Evolutionary conservation across 2,113 vertebrate genomes (phyloP), one percentile per base, ranked within the genome.

Genomic region (Isurus oxyrinchus): DNA sequence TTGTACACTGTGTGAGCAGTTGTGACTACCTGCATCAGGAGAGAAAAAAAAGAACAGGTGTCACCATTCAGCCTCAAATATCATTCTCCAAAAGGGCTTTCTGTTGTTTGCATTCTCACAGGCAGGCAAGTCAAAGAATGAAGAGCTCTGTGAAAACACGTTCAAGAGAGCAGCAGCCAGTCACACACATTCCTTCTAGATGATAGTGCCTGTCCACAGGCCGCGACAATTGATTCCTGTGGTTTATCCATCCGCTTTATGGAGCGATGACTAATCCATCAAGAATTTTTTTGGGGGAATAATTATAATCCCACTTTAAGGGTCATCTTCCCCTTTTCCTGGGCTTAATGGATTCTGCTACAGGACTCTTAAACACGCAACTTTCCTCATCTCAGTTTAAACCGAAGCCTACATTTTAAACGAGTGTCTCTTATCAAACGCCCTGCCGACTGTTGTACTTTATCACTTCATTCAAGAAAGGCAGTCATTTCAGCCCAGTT

Each of bases 131-230:
- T 53, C 25, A 95, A 95, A 53, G 66, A 95, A 49, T 49, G 23
- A 69, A 95, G 63, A 31, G 40, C 61, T 66, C 40, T 72, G 66
- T 95, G 66, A 95, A 67, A 95, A 95, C 66, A 95, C 0, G 66
- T 23, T 53, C 94, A 53, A 53, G 25, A 16, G 63, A 53, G 40
- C 67, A 53, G 40, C 61, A 95, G n/a, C 98, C 98, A 95, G n/a
- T 98, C 98, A 98, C 98, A 98, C 63, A 97, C 98, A 98, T 98
- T 98, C 98, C 97, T 98, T 98, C 97, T 96, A 97, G 97, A 97
- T 98, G 98, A 98, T 98, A 97, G 97, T 97, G 98, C 97, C 97
- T 97, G 97, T 97, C 97, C 97, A 97, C 96, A 96, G 95, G 96
- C 96, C n/a, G 3, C 97, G 97, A 98, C 97, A 97, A 97, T 97